Conservation (phyloP, 2,888 invertebrate genomes). For the Malachius bipustulatus region DNA sequence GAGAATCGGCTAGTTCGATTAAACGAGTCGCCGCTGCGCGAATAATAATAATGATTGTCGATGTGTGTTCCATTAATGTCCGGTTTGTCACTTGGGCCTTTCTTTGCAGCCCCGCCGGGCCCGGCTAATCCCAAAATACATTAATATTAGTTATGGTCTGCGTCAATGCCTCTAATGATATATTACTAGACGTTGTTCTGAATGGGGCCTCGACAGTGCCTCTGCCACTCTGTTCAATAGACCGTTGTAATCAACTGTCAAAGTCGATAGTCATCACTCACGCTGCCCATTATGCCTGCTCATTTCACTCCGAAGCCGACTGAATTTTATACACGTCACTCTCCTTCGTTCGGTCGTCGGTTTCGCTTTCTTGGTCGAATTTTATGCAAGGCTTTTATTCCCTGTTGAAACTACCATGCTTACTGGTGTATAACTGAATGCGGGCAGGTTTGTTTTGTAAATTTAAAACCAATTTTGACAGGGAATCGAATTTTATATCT, state of each 20-base stretch:
- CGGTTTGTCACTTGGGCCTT: constrained; percentile 30
- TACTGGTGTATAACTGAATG: too few species aligned
- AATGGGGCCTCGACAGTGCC: constrained; percentile 24
- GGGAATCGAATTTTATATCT: too few species aligned
- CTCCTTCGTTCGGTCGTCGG: too few species aligned
- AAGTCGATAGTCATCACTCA: constrained; percentile 30
- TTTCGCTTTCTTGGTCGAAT: too few species aligned
- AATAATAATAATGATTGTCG: constrained; percentile 10
- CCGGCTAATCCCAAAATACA: constrained; percentile 36
- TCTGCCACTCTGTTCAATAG: constrained; percentile 28
- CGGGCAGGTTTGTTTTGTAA: too few species aligned
- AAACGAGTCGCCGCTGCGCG: not conserved
- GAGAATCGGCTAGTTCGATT: not conserved
- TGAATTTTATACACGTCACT: too few species aligned
- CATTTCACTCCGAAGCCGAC: not conserved
- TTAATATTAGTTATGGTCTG: constrained; percentile 37
- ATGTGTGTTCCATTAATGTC: constrained; percentile 28
- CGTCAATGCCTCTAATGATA: constrained; percentile 32
- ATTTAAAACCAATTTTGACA: too few species aligned
- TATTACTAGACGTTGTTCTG: constrained; percentile 27
- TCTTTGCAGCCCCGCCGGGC: constrained; percentile 27
- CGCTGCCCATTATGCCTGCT: constrained; percentile 16
- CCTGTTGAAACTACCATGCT: too few species aligned
- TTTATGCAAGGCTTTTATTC: too few species aligned
- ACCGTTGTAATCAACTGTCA: constrained; percentile 33